phyloP scores from a whole-genome alignment of 2,797 vertebrate genomes.

The Echiichthys vipera region DNA sequence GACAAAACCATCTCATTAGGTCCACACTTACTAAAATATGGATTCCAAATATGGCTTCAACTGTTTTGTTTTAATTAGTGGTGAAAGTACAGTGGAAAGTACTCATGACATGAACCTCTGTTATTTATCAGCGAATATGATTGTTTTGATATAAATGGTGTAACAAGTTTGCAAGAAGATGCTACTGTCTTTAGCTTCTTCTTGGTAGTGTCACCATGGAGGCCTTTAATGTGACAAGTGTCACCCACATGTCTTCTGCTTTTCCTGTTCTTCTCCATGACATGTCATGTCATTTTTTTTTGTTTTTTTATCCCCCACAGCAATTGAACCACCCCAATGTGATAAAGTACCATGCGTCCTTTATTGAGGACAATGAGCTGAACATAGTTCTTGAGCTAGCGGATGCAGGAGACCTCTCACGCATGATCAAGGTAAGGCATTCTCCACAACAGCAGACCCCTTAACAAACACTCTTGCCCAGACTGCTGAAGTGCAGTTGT shows the following conservation, averaged over 20 bases:
- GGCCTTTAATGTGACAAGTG: conserved; percentile 62
- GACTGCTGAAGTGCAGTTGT: conserved; percentile 8
- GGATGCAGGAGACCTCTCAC: conserved; percentile 96
- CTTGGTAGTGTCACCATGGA: conserved; percentile 39
- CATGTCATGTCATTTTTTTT: too few species aligned
- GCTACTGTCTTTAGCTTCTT: background rate
- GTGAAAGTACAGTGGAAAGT: conserved; percentile 36
- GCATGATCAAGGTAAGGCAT: conserved; percentile 95
- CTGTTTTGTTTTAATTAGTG: conserved; percentile 66
- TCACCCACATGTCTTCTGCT: conserved; percentile 53
- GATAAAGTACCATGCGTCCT: conserved; percentile 98
- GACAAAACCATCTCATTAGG: conserved; percentile 78
- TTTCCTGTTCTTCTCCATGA: conserved; percentile 27
- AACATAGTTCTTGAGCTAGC: conserved; percentile 98
- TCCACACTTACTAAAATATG: conserved; percentile 57
- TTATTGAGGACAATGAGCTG: conserved; percentile 98
- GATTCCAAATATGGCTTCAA: conserved; percentile 55
- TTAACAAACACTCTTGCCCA: background rate
- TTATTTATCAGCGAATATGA: conserved; percentile 21
- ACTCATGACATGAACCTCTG: conserved; percentile 38
- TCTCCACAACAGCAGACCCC: conserved; percentile 7
- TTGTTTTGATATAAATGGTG: conserved; percentile 32
- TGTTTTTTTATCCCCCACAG: conserved; percentile 76
- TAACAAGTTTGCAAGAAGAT: conserved; percentile 13
- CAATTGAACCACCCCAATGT: conserved; percentile 99